These are phyloP conservation scores for Euzetes globulus DNA, from an alignment of 2,888 invertebrate species.

Conservation along the genomic window DNA sequence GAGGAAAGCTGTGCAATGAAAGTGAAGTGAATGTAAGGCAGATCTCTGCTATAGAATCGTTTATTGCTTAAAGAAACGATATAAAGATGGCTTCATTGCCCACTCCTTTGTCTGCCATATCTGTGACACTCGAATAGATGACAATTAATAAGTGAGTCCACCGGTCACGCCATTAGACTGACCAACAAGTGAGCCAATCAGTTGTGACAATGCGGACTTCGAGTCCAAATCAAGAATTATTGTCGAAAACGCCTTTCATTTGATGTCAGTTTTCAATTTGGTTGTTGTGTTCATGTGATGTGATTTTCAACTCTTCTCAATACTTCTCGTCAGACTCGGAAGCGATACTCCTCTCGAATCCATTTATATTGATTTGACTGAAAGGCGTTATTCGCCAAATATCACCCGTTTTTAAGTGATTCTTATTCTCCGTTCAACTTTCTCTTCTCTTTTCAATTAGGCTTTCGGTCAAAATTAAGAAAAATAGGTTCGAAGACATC, in stretches of 20 bases:
- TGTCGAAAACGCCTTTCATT: background rate
- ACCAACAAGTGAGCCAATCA: background rate
- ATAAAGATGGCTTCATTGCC: slow-evolving; percentile 14
- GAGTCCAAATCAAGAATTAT: background rate
- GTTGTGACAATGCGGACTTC: background rate
- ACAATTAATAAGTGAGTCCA: background rate
- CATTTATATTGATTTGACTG: slow-evolving; percentile 27
- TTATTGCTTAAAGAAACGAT: background rate
- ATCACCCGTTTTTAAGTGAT: slow-evolving; percentile 21
- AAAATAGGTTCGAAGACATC: background rate
- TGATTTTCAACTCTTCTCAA: slow-evolving; percentile 8
- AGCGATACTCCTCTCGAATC: background rate
- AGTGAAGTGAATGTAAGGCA: background rate
- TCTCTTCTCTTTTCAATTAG: background rate
- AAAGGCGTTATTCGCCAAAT: background rate
- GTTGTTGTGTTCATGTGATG: background rate
- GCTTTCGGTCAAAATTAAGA: background rate
- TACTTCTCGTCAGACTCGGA: background rate
- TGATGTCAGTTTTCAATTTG: background rate
- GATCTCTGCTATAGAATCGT: background rate
- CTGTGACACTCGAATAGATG: background rate
- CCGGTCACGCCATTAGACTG: background rate
- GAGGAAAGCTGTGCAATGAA: background rate
- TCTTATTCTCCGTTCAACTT: background rate
- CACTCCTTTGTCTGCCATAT: background rate